These are phyloP conservation scores for Vanessa cardui DNA, from an alignment of 2,888 invertebrate species.

Conservation along the genomic window DNA sequence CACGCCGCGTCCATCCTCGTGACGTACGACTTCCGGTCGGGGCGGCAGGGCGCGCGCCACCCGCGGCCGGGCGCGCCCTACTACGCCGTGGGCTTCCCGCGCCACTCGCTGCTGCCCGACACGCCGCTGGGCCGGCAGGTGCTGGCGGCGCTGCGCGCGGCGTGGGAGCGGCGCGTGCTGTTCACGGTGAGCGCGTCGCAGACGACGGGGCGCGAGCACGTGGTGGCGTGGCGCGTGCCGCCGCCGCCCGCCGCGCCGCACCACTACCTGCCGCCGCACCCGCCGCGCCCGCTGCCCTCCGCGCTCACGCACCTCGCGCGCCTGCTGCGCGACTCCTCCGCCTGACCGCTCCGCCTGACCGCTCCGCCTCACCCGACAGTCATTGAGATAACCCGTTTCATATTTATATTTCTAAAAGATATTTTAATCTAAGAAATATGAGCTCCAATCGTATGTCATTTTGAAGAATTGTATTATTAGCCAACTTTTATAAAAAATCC, in stretches of 20 bases:
- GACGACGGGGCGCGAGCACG: conserved; percentile 95
- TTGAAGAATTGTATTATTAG: too few relatives aligned
- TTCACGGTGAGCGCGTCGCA: conserved; percentile 94
- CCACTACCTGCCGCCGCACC: conserved; percentile 52
- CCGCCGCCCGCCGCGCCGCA: conserved; percentile 58
- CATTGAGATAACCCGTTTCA: not conserved
- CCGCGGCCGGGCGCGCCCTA: conserved; percentile 93
- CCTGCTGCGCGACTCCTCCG: conserved; percentile 50
- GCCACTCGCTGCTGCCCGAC: conserved; percentile 92
- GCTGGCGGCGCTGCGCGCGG: conserved; percentile 88
- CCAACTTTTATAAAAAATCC: too few relatives aligned
- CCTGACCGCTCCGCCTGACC: conserved; percentile 41
- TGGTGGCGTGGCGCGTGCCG: conserved; percentile 90
- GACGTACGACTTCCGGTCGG: conserved; percentile 88
- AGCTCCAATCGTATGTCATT: too few relatives aligned
- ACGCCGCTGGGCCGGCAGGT: conserved; percentile 90
- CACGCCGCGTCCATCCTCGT: conserved; percentile 89
- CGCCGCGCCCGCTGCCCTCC: conserved; percentile 40
- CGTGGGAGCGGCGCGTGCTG: conserved; percentile 91
- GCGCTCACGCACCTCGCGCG: conserved; percentile 44
- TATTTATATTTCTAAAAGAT: not conserved
- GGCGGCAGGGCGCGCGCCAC: conserved; percentile 90
- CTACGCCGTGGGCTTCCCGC: conserved; percentile 94
- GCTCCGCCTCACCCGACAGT: conserved; percentile 23
- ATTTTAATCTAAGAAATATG: not conserved